These are phyloP conservation scores for Herpailurus yagouaroundi DNA, from an alignment of 2,113 vertebrate species.

Conservation along the genomic window DNA sequence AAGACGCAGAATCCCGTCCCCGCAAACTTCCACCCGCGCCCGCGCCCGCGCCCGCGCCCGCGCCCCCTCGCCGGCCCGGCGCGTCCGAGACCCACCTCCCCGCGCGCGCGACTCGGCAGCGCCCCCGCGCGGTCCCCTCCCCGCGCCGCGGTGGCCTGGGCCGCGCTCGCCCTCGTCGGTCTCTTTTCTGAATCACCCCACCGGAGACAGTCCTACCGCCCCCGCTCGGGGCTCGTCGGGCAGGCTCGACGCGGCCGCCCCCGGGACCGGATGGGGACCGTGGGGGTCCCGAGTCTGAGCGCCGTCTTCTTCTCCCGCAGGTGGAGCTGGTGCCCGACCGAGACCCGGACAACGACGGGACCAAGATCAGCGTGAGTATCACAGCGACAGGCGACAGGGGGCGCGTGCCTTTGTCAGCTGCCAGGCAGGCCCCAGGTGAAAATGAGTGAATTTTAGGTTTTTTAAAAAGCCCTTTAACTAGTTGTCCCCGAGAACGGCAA, in stretches of 20 bases:
- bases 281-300: background rate
- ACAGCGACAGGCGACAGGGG: background rate
- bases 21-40: background rate
- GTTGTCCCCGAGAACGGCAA: background rate
- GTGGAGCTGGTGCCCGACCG: constrained; percentile 86
- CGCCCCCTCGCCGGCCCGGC: accelerated
- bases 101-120: background rate
- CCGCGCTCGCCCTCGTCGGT: background rate
- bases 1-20: background rate
- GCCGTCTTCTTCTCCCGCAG: constrained; percentile 75
- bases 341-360: constrained; percentile 87
- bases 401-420: background rate
- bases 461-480: background rate
- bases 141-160: background rate
- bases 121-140: background rate
- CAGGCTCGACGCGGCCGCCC: background rate
- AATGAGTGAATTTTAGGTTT: no score
- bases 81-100: background rate
- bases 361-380: constrained; percentile 89
- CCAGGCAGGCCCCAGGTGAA: background rate
- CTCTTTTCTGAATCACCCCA: background rate
- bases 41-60: no score
- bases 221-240: background rate
- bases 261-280: accelerated
- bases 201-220: background rate